These are phyloP conservation scores for Drosophila kurseongensis DNA, from an alignment of 1,140 invertebrate genomes.

Conservation along the genomic window DNA sequence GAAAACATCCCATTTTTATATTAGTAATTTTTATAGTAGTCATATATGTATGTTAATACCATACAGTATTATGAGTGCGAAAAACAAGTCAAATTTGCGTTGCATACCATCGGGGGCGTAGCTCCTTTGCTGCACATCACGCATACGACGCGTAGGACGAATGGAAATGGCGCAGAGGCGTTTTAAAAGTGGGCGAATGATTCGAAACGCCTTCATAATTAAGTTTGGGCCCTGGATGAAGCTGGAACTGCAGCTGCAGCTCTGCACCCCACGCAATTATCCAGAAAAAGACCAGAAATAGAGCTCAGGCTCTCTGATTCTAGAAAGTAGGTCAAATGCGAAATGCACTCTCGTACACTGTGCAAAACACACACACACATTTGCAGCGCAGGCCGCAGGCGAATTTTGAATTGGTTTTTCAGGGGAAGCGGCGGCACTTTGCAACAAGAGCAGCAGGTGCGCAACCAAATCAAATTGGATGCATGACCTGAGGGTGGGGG, in stretches of 20 bases:
- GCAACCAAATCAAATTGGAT: conserved; percentile 65
- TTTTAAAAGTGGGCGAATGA: not conserved
- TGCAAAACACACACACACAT: conserved; percentile 7
- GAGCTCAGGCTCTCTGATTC: conserved; percentile 30
- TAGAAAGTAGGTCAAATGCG: conserved; percentile 71
- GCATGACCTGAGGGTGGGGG: conserved; percentile 19
- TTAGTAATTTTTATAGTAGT: no score
- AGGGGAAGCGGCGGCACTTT: conserved; percentile 37
- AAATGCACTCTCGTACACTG: conserved; percentile 62
- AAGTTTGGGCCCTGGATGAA: conserved; percentile 44
- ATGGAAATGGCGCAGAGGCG: conserved; percentile 6
- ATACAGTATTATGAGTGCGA: not conserved
- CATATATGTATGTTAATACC: conserved; percentile 12
- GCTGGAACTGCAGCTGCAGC: conserved; percentile 19
- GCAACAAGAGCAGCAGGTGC: conserved; percentile 68
- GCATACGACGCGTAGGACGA: conserved; percentile 49
- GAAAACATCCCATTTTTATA: conserved; percentile 33
- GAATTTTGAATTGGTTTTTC: conserved; percentile 71
- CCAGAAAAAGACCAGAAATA: conserved; percentile 32
- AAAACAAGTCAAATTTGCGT: conserved; percentile 13
- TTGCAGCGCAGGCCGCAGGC: conserved; percentile 56
- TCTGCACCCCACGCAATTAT: conserved; percentile 35
- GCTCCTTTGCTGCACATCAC: conserved; percentile 34
- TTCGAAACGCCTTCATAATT: conserved; percentile 48
- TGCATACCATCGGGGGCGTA: conserved; percentile 56